Conservation (phyloP, 2,113 vertebrate species). For the Malurus melanocephalus region DNA sequence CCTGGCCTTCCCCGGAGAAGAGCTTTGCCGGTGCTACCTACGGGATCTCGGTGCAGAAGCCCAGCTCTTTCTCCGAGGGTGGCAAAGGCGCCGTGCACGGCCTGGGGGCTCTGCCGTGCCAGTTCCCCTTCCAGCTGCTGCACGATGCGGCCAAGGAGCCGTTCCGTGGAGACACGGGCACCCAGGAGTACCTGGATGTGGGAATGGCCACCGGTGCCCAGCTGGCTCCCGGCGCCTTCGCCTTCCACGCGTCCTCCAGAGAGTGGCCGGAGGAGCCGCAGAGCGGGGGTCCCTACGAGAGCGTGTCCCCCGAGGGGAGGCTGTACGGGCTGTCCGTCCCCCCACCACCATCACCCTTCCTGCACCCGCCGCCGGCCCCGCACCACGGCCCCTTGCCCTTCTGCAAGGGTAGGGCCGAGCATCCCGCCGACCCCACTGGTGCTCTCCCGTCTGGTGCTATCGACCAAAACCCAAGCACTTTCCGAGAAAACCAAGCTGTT, state of each 20-base stretch:
- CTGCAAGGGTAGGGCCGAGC: slow-evolving; percentile 75
- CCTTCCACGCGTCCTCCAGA: slow-evolving; percentile 75
- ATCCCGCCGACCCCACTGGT: slow-evolving; percentile 71
- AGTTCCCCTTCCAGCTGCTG: slow-evolving; percentile 80
- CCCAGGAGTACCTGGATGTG: slow-evolving; percentile 73
- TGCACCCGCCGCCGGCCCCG: slow-evolving; percentile 64
- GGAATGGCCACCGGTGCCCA: slow-evolving; percentile 61
- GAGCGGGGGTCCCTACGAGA: slow-evolving; percentile 66
- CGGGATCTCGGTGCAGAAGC: slow-evolving; percentile 75
- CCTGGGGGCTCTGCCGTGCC: slow-evolving; percentile 74
- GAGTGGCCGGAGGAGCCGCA: slow-evolving; percentile 75
- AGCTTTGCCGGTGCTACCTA: slow-evolving; percentile 84
- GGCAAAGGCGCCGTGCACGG: slow-evolving; percentile 66
- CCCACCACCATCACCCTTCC: slow-evolving; percentile 52
- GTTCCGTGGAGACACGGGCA: slow-evolving; percentile 66
- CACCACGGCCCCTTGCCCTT: slow-evolving; percentile 65
- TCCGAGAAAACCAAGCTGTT: slow-evolving; percentile 79
- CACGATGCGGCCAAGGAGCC: slow-evolving; percentile 75
- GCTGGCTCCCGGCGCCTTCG: slow-evolving; percentile 72
- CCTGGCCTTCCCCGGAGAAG: slow-evolving; percentile 85
- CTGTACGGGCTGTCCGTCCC: slow-evolving; percentile 65
- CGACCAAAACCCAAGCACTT: slow-evolving; percentile 74
- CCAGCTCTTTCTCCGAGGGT: slow-evolving; percentile 74
- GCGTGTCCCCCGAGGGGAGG: slow-evolving; percentile 71
- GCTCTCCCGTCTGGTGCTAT: slow-evolving; percentile 80